Percentiles rank a stretch among this genome's conserved stretches.
Conservation (phyloP, 1,140 invertebrate genomes). For the Anagrus nilaparvatae region DNA sequence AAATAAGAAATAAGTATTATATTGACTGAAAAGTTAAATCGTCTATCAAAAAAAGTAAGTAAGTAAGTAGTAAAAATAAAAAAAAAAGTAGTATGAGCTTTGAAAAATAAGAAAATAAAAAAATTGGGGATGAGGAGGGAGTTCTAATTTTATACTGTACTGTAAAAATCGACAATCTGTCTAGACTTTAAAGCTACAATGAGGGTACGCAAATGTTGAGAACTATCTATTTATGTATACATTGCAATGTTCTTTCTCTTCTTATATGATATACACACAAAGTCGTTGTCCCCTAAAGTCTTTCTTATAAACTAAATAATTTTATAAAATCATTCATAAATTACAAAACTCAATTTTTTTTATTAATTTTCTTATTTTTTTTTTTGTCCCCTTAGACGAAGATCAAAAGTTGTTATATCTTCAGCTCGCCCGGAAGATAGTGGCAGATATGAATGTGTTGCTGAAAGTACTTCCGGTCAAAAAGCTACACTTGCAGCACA, state of each 20-base stretch:
- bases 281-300: neutral
- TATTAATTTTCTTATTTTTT: constrained; percentile 1
- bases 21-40: too few species aligned
- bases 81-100: constrained; percentile 12
- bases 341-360: too few species aligned
- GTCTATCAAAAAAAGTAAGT: too few species aligned
- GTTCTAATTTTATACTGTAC: constrained; percentile 40
- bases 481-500: constrained; percentile 45
- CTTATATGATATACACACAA: too few species aligned
- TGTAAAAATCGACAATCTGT: constrained; percentile 43
- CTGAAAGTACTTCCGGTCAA: constrained; percentile 46
- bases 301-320: too few species aligned
- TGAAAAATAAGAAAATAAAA: constrained; percentile 8
- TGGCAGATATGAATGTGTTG: constrained; percentile 65
- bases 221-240: constrained; percentile 41
- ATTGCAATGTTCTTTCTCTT: neutral
- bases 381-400: constrained; percentile 50
- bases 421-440: constrained; percentile 57
- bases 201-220: constrained; percentile 20
- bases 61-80: too few species aligned
- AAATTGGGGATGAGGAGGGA: constrained; percentile 12
- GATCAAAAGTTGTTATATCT: constrained; percentile 65
- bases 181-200: constrained; percentile 36
- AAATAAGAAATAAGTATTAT: too few species aligned
- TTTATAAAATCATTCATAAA: too few species aligned